Evolutionary conservation across 2,888 invertebrate genomes (phyloP).

Genomic region (Hipparchia sbordonii): DNA sequence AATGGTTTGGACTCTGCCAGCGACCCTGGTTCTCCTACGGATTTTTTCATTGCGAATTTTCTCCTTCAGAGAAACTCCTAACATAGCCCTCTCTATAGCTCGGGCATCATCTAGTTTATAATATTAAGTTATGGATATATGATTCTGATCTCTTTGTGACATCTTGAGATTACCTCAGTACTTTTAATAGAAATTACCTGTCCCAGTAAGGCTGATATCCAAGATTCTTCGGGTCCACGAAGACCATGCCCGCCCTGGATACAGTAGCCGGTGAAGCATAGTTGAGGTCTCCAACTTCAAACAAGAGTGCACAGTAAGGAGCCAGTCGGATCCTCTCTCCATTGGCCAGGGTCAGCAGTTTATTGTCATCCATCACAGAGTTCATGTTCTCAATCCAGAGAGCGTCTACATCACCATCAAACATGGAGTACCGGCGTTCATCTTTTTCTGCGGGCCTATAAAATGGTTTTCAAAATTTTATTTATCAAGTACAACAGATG

Average conservation of each 20-base stretch:
- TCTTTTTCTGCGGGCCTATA: conserved; percentile 84
- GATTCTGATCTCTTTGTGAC: too few relatives aligned
- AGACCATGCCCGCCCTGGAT: conserved; percentile 96
- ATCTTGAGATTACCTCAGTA: too few relatives aligned
- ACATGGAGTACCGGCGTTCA: conserved; percentile 92
- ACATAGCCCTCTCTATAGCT: too few relatives aligned
- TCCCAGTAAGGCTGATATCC: conserved; percentile 94
- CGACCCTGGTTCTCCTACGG: too few relatives aligned
- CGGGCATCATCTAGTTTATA: too few relatives aligned
- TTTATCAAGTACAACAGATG: too few relatives aligned
- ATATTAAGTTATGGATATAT: too few relatives aligned
- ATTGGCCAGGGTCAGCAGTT: conserved; percentile 93
- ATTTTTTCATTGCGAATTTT: too few relatives aligned
- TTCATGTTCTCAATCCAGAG: conserved; percentile 99
- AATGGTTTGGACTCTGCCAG: too few relatives aligned
- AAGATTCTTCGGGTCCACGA: conserved; percentile 95
- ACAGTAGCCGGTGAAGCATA: conserved; percentile 97
- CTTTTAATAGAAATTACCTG: conserved; percentile 53
- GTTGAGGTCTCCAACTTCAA: conserved; percentile 95
- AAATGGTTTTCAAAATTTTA: neutral
- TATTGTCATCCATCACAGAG: conserved; percentile 98
- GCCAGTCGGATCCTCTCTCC: conserved; percentile 93
- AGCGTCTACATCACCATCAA: conserved; percentile 97
- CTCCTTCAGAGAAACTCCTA: too few relatives aligned
- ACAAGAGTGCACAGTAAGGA: conserved; percentile 91